Evolutionary conservation across 1,140 invertebrate species (phyloP).

Genomic region (Eriocheir sinensis): DNA sequence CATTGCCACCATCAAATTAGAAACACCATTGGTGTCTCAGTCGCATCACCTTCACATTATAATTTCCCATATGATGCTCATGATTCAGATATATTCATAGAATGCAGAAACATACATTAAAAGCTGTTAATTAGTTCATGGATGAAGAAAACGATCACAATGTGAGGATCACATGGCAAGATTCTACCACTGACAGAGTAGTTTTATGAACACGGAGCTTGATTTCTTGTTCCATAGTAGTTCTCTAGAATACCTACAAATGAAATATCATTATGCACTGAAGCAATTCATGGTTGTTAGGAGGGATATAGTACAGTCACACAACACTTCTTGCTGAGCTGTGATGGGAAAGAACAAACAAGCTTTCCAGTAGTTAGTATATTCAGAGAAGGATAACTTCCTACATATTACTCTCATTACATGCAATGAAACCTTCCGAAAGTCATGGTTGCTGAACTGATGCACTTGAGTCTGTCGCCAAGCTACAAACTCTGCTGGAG

Average conservation of each 20-base stretch:
- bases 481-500: conserved; percentile 33
- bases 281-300: too few relatives aligned
- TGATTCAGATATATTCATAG: neutral
- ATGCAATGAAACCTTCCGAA: conserved; percentile 36
- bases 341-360: neutral
- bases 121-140: neutral
- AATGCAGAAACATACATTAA: neutral
- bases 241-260: too few relatives aligned
- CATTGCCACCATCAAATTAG: neutral
- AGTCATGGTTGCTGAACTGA: conserved; percentile 2
- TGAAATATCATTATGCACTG: too few relatives aligned
- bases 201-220: too few relatives aligned
- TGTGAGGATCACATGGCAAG: conserved; percentile 15
- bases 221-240: too few relatives aligned
- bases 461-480: neutral
- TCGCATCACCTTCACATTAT: neutral
- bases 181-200: neutral
- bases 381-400: conserved; percentile 56
- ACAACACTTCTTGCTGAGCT: neutral
- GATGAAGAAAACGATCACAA: neutral
- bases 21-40: neutral
- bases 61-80: neutral
- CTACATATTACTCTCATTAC: conserved; percentile 53
- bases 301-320: neutral
- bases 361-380: conserved; percentile 32